Conservation (phyloP, 2,888 invertebrate species). For the Yponomeuta sedellus region DNA sequence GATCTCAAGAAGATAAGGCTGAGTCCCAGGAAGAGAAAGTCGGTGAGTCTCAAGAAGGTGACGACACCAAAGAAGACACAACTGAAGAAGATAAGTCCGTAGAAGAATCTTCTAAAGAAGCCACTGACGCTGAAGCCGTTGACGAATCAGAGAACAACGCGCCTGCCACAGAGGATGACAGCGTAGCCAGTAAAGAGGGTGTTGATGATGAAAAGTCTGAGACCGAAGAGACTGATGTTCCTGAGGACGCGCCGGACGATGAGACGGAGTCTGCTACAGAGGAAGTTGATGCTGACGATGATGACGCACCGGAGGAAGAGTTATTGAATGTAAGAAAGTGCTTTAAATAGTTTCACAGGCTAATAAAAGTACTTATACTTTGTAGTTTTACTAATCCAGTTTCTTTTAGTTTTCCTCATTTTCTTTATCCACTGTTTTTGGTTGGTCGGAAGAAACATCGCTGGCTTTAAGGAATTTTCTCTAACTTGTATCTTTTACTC, state of each 20-base stretch:
- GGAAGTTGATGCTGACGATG: slow-evolving; percentile 46
- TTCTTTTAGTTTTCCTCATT: not conserved
- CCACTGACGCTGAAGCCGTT: slow-evolving; percentile 40
- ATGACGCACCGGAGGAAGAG: slow-evolving; percentile 80
- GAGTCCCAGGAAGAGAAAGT: slow-evolving; percentile 35
- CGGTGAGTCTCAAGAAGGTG: slow-evolving; percentile 23
- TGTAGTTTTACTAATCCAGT: not conserved
- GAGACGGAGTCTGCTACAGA: slow-evolving; percentile 38
- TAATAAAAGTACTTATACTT: not conserved
- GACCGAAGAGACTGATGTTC: slow-evolving; percentile 29
- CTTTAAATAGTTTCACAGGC: not conserved
- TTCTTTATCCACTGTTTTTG: not conserved
- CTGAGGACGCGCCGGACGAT: slow-evolving; percentile 34
- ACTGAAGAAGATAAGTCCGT: slow-evolving; percentile 30
- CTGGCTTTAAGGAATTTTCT: too few species aligned
- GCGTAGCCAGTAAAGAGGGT: slow-evolving; percentile 9
- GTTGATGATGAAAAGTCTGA: slow-evolving; percentile 29
- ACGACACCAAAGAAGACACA: slow-evolving; percentile 27
- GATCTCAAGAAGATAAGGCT: slow-evolving; percentile 36
- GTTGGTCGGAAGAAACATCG: too few species aligned
- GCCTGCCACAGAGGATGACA: slow-evolving; percentile 29
- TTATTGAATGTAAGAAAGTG: slow-evolving; percentile 71
- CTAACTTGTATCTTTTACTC: not conserved
- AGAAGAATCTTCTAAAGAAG: slow-evolving; percentile 35
- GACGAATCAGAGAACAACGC: slow-evolving; percentile 45